These are phyloP conservation scores for Crotalus horridus DNA, from an alignment of 2,113 vertebrate species.

Conservation along the genomic window DNA sequence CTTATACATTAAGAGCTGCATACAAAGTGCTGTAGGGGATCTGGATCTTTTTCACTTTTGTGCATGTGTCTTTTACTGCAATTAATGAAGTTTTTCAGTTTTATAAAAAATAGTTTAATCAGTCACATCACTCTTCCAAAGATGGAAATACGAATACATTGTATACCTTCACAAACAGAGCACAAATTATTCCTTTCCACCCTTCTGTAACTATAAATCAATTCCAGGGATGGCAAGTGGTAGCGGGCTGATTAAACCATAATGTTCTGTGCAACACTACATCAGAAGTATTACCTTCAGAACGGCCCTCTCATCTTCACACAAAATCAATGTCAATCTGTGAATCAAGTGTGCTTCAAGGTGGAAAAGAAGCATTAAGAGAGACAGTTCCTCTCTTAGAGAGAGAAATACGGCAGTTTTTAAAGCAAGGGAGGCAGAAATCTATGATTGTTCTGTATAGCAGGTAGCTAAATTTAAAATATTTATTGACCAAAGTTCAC, in stretches of 20 bases:
- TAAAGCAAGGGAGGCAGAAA: neutral
- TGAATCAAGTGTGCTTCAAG: slow-evolving; percentile 10
- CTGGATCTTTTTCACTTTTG: neutral
- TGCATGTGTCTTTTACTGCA: neutral
- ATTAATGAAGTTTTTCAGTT: neutral
- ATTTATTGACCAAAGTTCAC: neutral
- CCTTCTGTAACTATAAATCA: slow-evolving; percentile 17
- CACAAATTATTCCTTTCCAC: neutral
- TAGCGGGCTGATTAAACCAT: slow-evolving; percentile 14
- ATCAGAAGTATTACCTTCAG: slow-evolving; percentile 12
- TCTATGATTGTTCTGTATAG: neutral
- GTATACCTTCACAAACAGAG: neutral
- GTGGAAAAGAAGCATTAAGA: neutral
- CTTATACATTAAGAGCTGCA: neutral
- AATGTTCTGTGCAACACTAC: neutral
- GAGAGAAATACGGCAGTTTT: neutral
- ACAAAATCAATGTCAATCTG: slow-evolving; percentile 5
- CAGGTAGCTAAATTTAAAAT: neutral
- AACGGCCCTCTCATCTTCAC: slow-evolving; percentile 19
- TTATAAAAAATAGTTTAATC: neutral
- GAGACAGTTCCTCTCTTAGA: neutral
- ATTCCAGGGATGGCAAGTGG: neutral
- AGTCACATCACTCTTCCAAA: neutral
- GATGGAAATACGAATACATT: neutral
- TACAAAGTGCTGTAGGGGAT: neutral